Base-by-base conservation (phyloP, 2,113 vertebrate species). In the Bettongia penicillata region DNA sequence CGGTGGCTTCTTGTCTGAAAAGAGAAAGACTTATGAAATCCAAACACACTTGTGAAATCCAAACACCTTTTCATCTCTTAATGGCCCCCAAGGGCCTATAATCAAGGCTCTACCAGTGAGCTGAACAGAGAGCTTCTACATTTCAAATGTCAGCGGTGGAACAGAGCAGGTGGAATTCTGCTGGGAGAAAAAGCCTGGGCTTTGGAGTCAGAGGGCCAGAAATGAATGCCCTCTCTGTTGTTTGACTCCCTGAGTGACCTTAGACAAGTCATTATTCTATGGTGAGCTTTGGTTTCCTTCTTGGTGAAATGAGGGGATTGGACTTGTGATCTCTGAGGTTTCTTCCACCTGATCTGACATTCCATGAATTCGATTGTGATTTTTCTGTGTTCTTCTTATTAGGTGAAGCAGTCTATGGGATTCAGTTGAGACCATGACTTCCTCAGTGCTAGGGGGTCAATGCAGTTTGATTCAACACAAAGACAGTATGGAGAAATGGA, bases 81-180 rank as follows among this genome's bases (percentile, higher is more conserved):
- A 94, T 89, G 96, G 97, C 97, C 98, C 96, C 97, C 92, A 61
- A 96, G 94, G 97, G 97, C 96, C 96, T 94, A 68, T 96, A 92
- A 97, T 96, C 97, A 94, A 97, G 97, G 95, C 97, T 94, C 91
- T 92, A 96, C 96, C 95, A 89, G 96, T 97, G 96, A 97, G 96
- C 94, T 96, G 19, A 96, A 94, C 97, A 95, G 95, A 97, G 93
- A 96, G 68, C 96, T 95, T 98, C 95, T 97, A 97, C 97, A 95
- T 98, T 97, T 98, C 96, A 98, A 98, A 97, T 96, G 93, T 49
- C 96, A 97, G 97, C 96, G 93, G 97, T 97, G 96, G 95, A 91
- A 84, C 1, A 2, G 68, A 84, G n/a, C 68, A 84, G 68, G 6
- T 84, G 68, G 68, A 43, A 43, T 43, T 84, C 68, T 43, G 19